Conservation (phyloP, 2,797 vertebrate genomes). For the Sebastes itinus region DNA sequence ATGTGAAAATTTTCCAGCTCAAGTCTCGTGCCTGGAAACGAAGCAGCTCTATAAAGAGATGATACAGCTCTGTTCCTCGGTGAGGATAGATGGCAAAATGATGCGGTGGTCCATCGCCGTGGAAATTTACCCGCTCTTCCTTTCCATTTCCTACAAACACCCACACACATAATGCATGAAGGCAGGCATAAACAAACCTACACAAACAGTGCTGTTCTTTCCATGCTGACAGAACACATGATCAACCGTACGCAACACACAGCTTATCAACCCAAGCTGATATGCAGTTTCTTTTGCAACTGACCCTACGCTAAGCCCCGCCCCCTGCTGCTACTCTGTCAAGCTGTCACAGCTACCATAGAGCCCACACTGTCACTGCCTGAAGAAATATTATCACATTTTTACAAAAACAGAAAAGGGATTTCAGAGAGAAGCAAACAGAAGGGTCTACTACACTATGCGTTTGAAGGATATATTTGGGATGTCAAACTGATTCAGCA, state of each 20-base stretch:
- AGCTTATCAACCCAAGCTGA: not conserved
- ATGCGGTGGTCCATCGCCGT: not conserved
- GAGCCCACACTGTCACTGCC: not conserved
- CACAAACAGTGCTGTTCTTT: not conserved
- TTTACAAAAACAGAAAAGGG: not conserved
- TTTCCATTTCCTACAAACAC: not conserved
- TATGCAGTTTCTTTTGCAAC: not conserved
- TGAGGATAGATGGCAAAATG: conserved; percentile 28
- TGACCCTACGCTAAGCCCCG: not conserved
- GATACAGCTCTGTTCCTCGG: not conserved
- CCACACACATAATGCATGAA: not conserved
- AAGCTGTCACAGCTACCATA: not conserved
- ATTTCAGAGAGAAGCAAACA: not conserved
- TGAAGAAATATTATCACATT: not conserved
- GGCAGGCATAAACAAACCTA: conserved; percentile 5
- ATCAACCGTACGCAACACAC: not conserved
- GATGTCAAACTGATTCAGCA: not conserved
- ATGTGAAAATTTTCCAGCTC: conserved; percentile 50
- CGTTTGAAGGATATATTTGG: rapidly evolving
- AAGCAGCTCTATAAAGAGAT: conserved; percentile 21
- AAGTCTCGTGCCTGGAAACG: conserved; percentile 28
- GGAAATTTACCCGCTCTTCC: conserved; percentile 45
- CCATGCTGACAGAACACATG: not conserved
- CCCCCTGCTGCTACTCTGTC: not conserved
- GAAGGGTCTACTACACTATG: not conserved